A percentile compares a stretch with the other conserved stretches of the same genome.
phyloP scores from a whole-genome alignment of 2,113 vertebrate genomes.

The Elanoides forficatus region DNA sequence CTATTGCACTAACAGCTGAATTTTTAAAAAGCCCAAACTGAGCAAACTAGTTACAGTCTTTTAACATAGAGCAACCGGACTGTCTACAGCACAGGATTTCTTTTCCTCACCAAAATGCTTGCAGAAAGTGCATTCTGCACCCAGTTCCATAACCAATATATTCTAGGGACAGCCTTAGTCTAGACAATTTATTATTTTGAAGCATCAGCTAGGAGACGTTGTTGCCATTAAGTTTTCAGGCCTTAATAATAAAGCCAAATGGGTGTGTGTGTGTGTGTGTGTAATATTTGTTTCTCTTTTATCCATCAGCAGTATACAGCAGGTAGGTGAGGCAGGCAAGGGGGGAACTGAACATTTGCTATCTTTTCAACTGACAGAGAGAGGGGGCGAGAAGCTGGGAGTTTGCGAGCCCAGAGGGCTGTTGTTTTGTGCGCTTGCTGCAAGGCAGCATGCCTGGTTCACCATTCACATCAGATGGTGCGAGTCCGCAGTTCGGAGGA shows the following conservation, averaged over 20 bases:
- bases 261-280: too few relatives aligned
- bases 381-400: neutral
- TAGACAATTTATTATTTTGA: neutral
- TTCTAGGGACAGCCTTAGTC: neutral
- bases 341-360: neutral
- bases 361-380: neutral
- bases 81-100: neutral
- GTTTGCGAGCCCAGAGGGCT: neutral
- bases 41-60: neutral
- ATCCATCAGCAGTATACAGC: neutral
- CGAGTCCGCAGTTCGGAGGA: neutral
- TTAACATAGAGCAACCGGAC: neutral
- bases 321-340: neutral
- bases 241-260: neutral
- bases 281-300: neutral
- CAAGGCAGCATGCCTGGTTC: neutral
- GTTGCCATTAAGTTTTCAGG: neutral
- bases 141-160: neutral
- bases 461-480: constrained; percentile 34
- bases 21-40: neutral
- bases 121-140: neutral
- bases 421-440: neutral
- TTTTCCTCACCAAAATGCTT: neutral
- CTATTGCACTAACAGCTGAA: neutral
- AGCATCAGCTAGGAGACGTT: neutral